Percentiles rank a stretch among this genome's conserved stretches.
Conservation (phyloP, 2,888 invertebrate genomes). For the Microctonus brassicae region DNA sequence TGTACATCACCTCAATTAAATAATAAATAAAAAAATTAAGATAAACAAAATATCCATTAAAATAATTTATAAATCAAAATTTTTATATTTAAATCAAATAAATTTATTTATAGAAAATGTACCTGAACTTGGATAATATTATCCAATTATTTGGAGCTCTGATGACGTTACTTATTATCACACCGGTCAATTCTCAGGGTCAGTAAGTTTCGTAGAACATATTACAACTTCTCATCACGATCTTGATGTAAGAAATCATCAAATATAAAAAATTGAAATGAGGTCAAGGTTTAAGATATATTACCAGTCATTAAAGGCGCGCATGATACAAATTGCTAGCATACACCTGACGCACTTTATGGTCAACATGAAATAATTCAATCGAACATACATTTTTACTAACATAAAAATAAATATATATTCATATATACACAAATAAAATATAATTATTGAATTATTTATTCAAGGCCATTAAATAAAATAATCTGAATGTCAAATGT, state of each 20-base stretch:
- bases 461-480: constrained; percentile 21
- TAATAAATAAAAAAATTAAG: background rate
- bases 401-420: background rate
- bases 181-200: constrained; percentile 27
- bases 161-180: constrained; percentile 7
- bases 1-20: background rate
- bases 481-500: constrained; percentile 20
- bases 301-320: constrained; percentile 6
- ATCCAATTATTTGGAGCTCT: background rate
- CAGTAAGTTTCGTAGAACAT: constrained; percentile 2
- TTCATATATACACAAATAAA: too few species aligned
- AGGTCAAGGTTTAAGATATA: constrained; percentile 24
- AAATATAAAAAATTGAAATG: constrained; percentile 8
- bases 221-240: background rate
- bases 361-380: too few species aligned
- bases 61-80: background rate
- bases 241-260: background rate
- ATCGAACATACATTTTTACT: background rate
- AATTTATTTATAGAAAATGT: constrained; percentile 12
- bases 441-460: too few species aligned
- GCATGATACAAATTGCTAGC: constrained; percentile 12
- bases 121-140: background rate
- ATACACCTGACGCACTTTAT: background rate
- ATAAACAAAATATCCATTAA: background rate
- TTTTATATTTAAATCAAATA: background rate